Percentiles rank a stretch among this genome's conserved stretches.
These are phyloP conservation scores for Lichenostomus cassidix DNA, from an alignment of 2,113 vertebrate genomes.

Conservation along the genomic window DNA sequence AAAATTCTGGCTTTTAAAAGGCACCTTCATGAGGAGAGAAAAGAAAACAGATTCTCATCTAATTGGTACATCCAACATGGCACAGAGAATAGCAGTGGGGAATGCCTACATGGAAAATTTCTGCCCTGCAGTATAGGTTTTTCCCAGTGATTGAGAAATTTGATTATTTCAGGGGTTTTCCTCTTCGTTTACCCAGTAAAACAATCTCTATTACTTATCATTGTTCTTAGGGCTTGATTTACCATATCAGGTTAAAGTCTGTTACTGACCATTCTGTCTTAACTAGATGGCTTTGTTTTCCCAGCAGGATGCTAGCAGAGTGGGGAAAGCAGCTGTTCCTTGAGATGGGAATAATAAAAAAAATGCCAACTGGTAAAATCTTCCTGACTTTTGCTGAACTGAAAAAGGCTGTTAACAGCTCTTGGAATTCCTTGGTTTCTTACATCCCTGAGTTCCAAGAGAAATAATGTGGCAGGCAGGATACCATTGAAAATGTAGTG, in stretches of 20 bases:
- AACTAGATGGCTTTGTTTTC: background rate
- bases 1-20: background rate
- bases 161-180: slow-evolving; percentile 10
- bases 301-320: slow-evolving; percentile 28
- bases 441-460: background rate
- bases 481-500: background rate
- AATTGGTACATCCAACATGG: background rate
- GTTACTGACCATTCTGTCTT: slow-evolving; percentile 59
- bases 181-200: slow-evolving; percentile 13
- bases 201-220: slow-evolving; percentile 13
- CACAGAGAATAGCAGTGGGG: slow-evolving; percentile 6
- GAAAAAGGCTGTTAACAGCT: background rate
- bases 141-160: background rate
- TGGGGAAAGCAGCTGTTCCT: slow-evolving; percentile 43
- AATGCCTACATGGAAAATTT: background rate
- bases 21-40: background rate
- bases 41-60: background rate
- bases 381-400: background rate
- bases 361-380: slow-evolving; percentile 20
- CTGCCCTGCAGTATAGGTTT: background rate
- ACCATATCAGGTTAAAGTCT: slow-evolving; percentile 48
- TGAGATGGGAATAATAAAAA: slow-evolving; percentile 9
- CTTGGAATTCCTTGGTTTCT: slow-evolving; percentile 16
- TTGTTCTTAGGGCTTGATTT: slow-evolving; percentile 52
- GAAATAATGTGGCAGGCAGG: background rate